Evolutionary conservation across 2,888 invertebrate species (phyloP).

Genomic region (Physocephala rufipes): DNA sequence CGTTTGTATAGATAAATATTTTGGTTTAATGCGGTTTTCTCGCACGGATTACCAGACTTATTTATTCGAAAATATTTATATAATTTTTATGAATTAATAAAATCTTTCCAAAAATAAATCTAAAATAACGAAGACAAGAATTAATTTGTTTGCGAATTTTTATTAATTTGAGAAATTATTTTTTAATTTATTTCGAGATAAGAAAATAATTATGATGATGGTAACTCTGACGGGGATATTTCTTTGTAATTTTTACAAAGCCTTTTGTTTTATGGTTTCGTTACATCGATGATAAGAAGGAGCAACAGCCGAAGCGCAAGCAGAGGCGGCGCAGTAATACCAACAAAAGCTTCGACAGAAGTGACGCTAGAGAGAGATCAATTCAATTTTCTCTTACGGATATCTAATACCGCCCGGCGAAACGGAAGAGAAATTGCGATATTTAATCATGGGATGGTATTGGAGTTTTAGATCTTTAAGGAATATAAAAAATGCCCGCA

Average conservation of each 20-base stretch:
- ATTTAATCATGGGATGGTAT: no score
- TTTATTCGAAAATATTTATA: no score
- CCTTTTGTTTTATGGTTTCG: constrained; percentile 20
- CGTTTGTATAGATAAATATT: constrained; percentile 42
- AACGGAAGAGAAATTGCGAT: no score
- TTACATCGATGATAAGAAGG: constrained; percentile 5
- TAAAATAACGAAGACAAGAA: no score
- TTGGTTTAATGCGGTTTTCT: constrained; percentile 33
- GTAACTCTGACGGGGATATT: constrained; percentile 12
- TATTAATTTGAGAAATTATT: constrained; percentile 13
- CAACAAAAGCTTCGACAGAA: constrained; percentile 5
- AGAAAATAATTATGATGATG: no score
- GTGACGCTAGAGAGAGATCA: background rate
- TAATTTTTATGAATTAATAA: no score
- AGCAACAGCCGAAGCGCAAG: background rate
- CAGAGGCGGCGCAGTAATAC: constrained; percentile 9
- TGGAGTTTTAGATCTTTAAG: no score
- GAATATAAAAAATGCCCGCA: no score
- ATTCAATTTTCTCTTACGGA: background rate
- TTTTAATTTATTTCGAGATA: no score
- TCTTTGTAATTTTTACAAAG: constrained; percentile 10
- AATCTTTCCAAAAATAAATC: no score
- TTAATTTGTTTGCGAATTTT: constrained; percentile 28
- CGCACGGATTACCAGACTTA: no score
- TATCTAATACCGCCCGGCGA: no score